phyloP scores from a whole-genome alignment of 1,140 invertebrate species.

The Apis cerana region DNA sequence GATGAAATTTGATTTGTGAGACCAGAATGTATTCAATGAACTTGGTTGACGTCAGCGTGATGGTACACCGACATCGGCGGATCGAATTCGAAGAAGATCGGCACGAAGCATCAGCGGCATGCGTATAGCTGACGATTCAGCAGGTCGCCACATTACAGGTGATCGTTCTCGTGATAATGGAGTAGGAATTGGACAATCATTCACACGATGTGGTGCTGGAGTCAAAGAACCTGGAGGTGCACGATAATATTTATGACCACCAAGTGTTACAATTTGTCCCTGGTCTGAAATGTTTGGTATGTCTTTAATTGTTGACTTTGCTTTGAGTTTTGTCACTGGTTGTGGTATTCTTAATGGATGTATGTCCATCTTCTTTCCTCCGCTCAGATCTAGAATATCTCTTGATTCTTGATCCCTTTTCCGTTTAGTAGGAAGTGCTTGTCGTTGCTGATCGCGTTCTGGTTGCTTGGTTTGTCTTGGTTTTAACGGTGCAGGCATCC shows the following conservation, averaged over 20 bases:
- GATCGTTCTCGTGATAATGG: slow-evolving; percentile 54
- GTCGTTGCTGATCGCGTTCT: slow-evolving; percentile 45
- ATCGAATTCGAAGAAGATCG: no score
- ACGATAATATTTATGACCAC: slow-evolving; percentile 73
- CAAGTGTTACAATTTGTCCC: slow-evolving; percentile 72
- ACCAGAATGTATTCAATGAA: no score
- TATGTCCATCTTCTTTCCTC: slow-evolving; percentile 65
- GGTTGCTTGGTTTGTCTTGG: slow-evolving; percentile 30
- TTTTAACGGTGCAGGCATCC: slow-evolving; percentile 55
- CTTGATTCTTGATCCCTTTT: slow-evolving; percentile 60
- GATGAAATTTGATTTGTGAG: no score
- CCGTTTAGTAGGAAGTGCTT: neutral
- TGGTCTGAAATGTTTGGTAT: slow-evolving; percentile 53
- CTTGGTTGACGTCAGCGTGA: no score
- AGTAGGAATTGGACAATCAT: slow-evolving; percentile 55
- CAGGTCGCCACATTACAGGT: slow-evolving; percentile 53
- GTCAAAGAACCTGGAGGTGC: slow-evolving; percentile 74
- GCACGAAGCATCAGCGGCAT: no score
- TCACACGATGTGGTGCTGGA: slow-evolving; percentile 70
- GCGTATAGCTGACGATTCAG: no score
- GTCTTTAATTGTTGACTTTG: slow-evolving; percentile 53
- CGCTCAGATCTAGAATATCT: slow-evolving; percentile 73
- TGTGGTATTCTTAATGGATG: slow-evolving; percentile 69
- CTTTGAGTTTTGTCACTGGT: slow-evolving; percentile 65
- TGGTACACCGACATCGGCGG: no score